phyloP scores from a whole-genome alignment of 2,888 invertebrate species.

The Bombyx huttoni region DNA sequence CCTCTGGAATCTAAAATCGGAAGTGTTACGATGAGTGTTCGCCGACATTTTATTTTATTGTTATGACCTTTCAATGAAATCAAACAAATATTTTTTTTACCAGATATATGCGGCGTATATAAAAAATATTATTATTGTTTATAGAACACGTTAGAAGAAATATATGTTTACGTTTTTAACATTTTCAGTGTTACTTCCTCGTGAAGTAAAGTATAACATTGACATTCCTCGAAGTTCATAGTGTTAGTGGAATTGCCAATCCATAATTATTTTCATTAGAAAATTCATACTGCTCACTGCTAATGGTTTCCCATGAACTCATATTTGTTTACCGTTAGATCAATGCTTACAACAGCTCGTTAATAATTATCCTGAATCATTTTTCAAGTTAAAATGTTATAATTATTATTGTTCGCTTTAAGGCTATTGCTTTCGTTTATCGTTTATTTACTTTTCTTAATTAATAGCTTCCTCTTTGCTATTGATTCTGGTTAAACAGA shows the following conservation, averaged over 20 bases:
- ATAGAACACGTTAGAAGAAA: not conserved
- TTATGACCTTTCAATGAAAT: conserved; percentile 4
- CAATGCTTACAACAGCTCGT: not conserved
- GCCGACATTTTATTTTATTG: conserved; percentile 7
- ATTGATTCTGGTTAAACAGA: not conserved
- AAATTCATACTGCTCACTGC: not conserved
- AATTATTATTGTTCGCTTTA: not conserved
- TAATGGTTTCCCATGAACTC: not conserved
- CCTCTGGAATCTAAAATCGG: not conserved
- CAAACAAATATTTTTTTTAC: conserved; percentile 10
- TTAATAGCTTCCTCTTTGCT: not conserved
- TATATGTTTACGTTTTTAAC: conserved; percentile 5
- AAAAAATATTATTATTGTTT: conserved; percentile 11
- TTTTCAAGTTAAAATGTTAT: not conserved
- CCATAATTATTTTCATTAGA: not conserved
- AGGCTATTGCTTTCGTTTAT: not conserved
- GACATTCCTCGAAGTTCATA: conserved; percentile 3
- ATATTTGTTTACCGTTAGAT: not conserved
- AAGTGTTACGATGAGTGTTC: not conserved
- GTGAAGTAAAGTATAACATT: not conserved
- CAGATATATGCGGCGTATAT: conserved; percentile 11
- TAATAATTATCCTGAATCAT: not conserved
- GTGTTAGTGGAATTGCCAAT: not conserved
- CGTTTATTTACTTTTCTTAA: not conserved
- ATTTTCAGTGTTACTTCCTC: not conserved